These are phyloP conservation scores for Gari tellinella DNA, from an alignment of 2,888 invertebrate genomes.

Conservation along the genomic window DNA sequence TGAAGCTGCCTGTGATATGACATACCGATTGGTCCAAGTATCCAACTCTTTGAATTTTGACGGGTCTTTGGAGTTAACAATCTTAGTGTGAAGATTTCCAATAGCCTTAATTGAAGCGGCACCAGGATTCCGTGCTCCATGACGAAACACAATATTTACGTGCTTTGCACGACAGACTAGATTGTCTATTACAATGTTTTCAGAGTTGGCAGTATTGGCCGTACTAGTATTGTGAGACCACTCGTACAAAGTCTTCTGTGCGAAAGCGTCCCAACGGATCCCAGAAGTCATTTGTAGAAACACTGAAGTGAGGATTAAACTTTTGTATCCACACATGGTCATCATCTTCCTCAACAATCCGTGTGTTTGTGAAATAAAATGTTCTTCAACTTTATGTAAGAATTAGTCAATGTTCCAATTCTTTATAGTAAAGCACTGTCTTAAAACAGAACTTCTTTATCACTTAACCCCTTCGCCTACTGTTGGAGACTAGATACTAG, in stretches of 20 bases:
- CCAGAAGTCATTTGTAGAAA: not conserved
- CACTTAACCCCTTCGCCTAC: too few species aligned
- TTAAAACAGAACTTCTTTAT: too few species aligned
- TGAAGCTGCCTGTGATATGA: conserved; percentile 11
- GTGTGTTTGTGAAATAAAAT: too few species aligned
- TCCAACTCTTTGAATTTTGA: conserved; percentile 17
- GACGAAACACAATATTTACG: conserved; percentile 39
- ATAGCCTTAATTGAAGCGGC: conserved; percentile 33
- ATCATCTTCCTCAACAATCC: too few species aligned
- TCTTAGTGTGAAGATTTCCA: conserved; percentile 22
- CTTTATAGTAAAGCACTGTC: too few species aligned
- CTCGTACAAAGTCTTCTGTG: conserved; percentile 43
- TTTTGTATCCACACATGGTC: too few species aligned
- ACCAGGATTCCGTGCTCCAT: conserved; percentile 45
- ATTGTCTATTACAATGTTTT: not conserved
- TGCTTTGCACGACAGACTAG: conserved; percentile 33
- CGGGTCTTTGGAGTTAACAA: conserved; percentile 13
- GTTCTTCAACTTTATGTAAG: too few species aligned
- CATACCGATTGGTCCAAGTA: conserved; percentile 36
- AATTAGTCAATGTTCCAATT: too few species aligned
- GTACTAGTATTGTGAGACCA: conserved; percentile 32
- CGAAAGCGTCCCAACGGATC: conserved; percentile 41
- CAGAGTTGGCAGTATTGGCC: not conserved
- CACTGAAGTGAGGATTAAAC: too few species aligned
- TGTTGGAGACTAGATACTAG: too few species aligned